Conservation (phyloP, 1,140 invertebrate species). For the Drosophila trapezifrons region DNA sequence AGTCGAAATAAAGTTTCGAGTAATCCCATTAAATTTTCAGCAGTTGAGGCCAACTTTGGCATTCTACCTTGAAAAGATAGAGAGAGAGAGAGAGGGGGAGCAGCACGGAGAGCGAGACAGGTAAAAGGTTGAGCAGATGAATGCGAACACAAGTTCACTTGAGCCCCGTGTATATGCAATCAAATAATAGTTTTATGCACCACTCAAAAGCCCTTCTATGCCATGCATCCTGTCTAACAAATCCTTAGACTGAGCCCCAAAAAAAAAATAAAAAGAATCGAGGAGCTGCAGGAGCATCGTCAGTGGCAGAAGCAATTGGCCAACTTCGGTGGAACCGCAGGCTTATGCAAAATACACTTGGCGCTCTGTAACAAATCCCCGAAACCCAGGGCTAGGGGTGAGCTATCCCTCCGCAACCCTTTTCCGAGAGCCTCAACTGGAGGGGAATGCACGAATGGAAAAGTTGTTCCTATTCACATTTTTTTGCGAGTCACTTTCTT, state of each 20-base stretch:
- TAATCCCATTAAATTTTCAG: slow-evolving; percentile 47
- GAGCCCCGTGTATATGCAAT: slow-evolving; percentile 38
- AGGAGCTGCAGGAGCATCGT: slow-evolving; percentile 20
- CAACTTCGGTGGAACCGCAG: slow-evolving; percentile 50
- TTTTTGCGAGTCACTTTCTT: slow-evolving; percentile 42
- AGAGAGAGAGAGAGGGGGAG: background rate
- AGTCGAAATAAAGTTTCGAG: slow-evolving; percentile 27
- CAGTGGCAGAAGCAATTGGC: slow-evolving; percentile 22
- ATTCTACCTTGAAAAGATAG: background rate
- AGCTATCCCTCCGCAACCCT: slow-evolving; percentile 5
- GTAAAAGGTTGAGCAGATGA: slow-evolving; percentile 22
- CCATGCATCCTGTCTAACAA: slow-evolving; percentile 35
- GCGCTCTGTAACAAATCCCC: slow-evolving; percentile 57
- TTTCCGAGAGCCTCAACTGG: slow-evolving; percentile 22
- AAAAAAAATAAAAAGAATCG: background rate
- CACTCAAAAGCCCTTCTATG: slow-evolving; percentile 39
- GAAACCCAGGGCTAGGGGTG: slow-evolving; percentile 1
- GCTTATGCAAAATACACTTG: slow-evolving; percentile 80
- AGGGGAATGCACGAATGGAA: slow-evolving; percentile 63
- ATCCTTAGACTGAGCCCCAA: slow-evolving; percentile 13
- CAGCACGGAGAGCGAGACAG: background rate
- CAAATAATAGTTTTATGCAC: slow-evolving; percentile 53
- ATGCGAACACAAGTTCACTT: slow-evolving; percentile 24
- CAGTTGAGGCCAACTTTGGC: slow-evolving; percentile 19
- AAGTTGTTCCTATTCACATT: slow-evolving; percentile 47